Evolutionary conservation across 1,140 invertebrate species (phyloP).

Genomic region (Atta cephalotes): DNA sequence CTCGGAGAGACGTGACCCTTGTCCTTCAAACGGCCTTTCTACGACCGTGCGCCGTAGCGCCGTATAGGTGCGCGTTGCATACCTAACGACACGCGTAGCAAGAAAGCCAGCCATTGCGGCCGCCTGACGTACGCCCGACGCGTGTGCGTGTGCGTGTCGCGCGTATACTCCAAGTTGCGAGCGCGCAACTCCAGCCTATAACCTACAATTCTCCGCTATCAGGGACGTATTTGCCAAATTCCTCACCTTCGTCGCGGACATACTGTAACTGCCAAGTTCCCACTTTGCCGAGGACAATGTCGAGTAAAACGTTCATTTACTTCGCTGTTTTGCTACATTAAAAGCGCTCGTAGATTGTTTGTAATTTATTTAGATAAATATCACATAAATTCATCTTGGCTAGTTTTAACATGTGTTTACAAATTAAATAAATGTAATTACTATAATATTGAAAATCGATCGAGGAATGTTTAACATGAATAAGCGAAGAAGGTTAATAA

Average conservation of each 20-base stretch:
- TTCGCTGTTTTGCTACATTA: not conserved
- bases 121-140: slow-evolving; percentile 21
- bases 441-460: not conserved
- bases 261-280: not conserved
- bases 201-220: slow-evolving; percentile 47
- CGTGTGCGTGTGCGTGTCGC: not conserved
- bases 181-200: slow-evolving; percentile 42
- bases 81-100: slow-evolving; percentile 73
- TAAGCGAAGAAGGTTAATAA: too few relatives aligned
- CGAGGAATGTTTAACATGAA: too few relatives aligned
- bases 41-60: slow-evolving; percentile 66
- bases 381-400: not conserved
- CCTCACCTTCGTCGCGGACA: slow-evolving; percentile 29
- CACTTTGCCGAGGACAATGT: not conserved
- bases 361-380: not conserved
- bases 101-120: slow-evolving; percentile 72
- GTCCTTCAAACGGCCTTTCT: slow-evolving; percentile 83
- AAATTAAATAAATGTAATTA: not conserved
- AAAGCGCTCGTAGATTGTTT: not conserved
- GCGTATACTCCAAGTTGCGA: too few relatives aligned
- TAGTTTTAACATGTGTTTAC: not conserved
- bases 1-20: slow-evolving; percentile 75
- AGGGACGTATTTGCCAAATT: slow-evolving; percentile 55
- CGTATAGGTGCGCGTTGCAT: slow-evolving; percentile 73
- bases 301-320: not conserved